phyloP scores from a whole-genome alignment of 2,888 invertebrate genomes.

The Athalia cordata region DNA sequence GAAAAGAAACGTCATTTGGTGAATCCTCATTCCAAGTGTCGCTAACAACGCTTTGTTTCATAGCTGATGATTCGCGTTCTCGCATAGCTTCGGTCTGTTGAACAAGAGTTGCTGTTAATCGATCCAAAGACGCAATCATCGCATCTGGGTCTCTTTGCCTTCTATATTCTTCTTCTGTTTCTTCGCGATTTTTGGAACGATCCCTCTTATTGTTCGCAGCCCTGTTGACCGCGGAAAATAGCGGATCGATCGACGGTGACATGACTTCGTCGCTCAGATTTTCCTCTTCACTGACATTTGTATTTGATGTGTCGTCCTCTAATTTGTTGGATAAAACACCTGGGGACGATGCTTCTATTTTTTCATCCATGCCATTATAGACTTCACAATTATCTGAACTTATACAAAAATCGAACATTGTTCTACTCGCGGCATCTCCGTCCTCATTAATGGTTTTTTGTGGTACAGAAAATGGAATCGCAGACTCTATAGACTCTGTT shows the following conservation, averaged over 20 bases:
- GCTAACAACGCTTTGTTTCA: slow-evolving; percentile 73
- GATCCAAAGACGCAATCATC: slow-evolving; percentile 81
- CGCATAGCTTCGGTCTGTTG: slow-evolving; percentile 80
- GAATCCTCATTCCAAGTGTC: slow-evolving; percentile 91
- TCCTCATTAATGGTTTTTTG: background rate
- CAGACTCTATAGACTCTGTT: background rate
- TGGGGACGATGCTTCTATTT: background rate
- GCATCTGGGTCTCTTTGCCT: slow-evolving; percentile 80
- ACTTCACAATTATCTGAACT: slow-evolving; percentile 4
- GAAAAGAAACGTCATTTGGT: slow-evolving; percentile 87
- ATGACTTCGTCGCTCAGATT: slow-evolving; percentile 31
- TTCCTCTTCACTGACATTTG: slow-evolving; percentile 27
- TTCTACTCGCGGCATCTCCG: background rate
- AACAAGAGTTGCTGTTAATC: slow-evolving; percentile 80
- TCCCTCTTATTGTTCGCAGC: slow-evolving; percentile 11
- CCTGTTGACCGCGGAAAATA: slow-evolving; percentile 51
- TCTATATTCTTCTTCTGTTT: slow-evolving; percentile 68
- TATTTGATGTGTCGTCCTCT: slow-evolving; percentile 29
- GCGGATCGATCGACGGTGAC: slow-evolving; percentile 46
- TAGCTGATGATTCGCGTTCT: slow-evolving; percentile 69
- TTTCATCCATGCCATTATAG: background rate
- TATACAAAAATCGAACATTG: slow-evolving; percentile 15
- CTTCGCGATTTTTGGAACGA: slow-evolving; percentile 36
- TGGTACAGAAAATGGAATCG: slow-evolving; percentile 6
- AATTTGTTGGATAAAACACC: slow-evolving; percentile 15